Evolutionary conservation across 2,888 invertebrate species (phyloP).

Genomic region (Petrophora chlorosata): DNA sequence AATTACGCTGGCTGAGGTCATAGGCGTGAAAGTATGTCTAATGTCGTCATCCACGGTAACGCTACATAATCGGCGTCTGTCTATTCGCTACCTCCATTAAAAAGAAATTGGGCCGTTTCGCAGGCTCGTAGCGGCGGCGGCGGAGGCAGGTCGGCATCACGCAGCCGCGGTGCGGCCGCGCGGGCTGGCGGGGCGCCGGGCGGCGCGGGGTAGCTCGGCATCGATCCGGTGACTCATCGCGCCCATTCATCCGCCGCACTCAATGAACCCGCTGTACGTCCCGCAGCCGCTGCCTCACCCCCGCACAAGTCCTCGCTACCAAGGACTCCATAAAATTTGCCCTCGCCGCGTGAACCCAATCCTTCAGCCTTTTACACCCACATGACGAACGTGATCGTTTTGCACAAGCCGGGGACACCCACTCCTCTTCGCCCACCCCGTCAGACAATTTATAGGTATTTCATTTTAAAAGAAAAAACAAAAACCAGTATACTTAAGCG

Average conservation of each 20-base stretch:
- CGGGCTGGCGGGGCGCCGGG: constrained; percentile 31
- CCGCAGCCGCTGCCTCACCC: constrained; percentile 46
- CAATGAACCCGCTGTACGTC: constrained; percentile 71
- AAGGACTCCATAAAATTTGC: constrained; percentile 75
- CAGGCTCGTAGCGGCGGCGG: constrained; percentile 22
- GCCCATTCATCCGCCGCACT: constrained; percentile 81
- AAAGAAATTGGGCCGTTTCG: constrained; percentile 37
- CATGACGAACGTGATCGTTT: constrained; percentile 56
- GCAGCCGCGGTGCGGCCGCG: constrained; percentile 7
- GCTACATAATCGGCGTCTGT: constrained; percentile 31
- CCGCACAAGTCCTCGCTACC: constrained; percentile 64
- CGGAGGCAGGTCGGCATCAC: constrained; percentile 33
- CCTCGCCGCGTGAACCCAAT: constrained; percentile 63
- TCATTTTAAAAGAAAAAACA: constrained; percentile 11
- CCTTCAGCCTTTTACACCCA: constrained; percentile 66
- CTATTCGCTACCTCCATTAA: constrained; percentile 34
- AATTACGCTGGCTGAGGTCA: constrained; percentile 25
- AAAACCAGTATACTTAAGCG: not conserved
- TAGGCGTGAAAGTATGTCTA: constrained; percentile 30
- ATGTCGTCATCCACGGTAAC: constrained; percentile 30
- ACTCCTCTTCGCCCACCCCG: constrained; percentile 44
- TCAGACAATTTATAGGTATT: constrained; percentile 14
- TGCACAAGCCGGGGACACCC: constrained; percentile 46
- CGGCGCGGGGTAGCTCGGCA: constrained; percentile 46
- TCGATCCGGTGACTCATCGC: constrained; percentile 80